A percentile compares a stretch with the other conserved stretches of the same genome.
Conservation (phyloP, 2,113 vertebrate species). For the Dolichotis patagonum region DNA sequence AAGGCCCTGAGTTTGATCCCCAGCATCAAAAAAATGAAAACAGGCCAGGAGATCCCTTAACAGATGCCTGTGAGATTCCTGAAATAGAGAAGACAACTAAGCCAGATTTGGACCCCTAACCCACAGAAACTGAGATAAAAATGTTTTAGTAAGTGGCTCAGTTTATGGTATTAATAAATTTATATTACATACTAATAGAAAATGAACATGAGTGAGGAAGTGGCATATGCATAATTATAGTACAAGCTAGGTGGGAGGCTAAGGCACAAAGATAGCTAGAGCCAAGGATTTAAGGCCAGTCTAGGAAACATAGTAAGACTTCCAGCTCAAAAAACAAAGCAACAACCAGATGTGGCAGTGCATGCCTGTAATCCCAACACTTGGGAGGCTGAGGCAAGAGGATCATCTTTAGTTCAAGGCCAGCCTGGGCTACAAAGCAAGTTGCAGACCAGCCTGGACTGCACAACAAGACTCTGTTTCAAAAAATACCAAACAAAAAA, state of each 20-base stretch:
- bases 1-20: too few relatives aligned
- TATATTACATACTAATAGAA: not conserved
- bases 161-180: not conserved
- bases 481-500: not conserved
- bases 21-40: not conserved
- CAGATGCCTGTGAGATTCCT: not conserved
- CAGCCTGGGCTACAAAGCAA: too few relatives aligned
- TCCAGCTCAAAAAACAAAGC: not conserved
- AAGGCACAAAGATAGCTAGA: not conserved
- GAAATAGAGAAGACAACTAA: not conserved
- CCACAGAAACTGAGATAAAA: not conserved
- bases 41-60: not conserved
- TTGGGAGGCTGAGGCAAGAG: too few relatives aligned
- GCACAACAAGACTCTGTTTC: too few relatives aligned
- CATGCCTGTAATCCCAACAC: too few relatives aligned
- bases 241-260: not conserved
- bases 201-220: not conserved
- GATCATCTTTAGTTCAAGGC: too few relatives aligned
- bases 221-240: not conserved
- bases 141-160: not conserved
- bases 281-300: not conserved
- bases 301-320: not conserved
- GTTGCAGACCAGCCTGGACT: too few relatives aligned
- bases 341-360: not conserved
- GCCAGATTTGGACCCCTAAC: not conserved